A percentile compares a stretch with the other conserved stretches of the same genome.
phyloP scores from a whole-genome alignment of 2,888 invertebrate genomes.

The Calameuta pallipes region DNA sequence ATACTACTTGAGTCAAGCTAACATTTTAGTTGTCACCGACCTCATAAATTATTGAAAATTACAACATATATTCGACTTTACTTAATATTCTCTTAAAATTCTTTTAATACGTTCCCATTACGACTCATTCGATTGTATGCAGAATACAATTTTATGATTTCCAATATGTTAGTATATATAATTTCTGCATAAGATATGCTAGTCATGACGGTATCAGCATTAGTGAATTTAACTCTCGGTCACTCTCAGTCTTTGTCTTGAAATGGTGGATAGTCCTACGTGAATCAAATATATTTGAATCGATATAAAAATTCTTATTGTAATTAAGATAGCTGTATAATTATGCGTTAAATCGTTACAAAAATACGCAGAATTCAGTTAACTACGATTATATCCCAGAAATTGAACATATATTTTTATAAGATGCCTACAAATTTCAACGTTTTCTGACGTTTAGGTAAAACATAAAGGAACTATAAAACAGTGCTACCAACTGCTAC shows the following conservation, averaged over 20 bases:
- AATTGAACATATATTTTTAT: neutral
- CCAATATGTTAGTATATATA: neutral
- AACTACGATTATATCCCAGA: neutral
- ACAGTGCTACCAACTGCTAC: neutral
- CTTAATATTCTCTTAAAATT: neutral
- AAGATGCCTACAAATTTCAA: neutral
- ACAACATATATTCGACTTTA: neutral
- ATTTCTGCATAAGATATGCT: neutral
- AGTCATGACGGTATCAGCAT: neutral
- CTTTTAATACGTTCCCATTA: slow-evolving; percentile 7
- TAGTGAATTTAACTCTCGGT: neutral
- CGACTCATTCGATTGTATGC: slow-evolving; percentile 37
- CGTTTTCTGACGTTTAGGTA: neutral
- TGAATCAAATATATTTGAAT: neutral
- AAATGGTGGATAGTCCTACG: neutral
- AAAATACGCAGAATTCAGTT: neutral
- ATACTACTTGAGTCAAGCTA: neutral
- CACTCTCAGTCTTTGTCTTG: neutral
- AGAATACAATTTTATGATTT: neutral
- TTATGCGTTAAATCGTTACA: neutral
- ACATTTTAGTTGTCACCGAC: neutral
- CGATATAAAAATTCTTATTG: neutral
- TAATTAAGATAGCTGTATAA: neutral
- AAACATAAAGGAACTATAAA: neutral
- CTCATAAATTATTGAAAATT: neutral